These are phyloP conservation scores for Otis tarda DNA, from an alignment of 2,113 vertebrate genomes.

Conservation along the genomic window DNA sequence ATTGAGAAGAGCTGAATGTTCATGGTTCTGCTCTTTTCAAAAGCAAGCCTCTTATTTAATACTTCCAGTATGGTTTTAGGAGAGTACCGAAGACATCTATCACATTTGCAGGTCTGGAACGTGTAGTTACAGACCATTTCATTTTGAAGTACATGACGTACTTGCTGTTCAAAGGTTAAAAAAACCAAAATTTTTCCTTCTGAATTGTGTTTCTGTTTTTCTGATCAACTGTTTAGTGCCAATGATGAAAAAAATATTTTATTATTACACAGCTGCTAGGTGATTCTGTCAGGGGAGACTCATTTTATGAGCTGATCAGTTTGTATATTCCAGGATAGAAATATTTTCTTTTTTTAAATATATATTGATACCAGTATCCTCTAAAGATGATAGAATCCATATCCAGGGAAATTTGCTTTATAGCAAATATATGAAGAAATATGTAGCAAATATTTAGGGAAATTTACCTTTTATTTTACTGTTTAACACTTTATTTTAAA, in stretches of 20 bases:
- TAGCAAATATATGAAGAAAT: background rate
- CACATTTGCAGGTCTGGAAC: background rate
- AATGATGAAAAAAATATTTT: background rate
- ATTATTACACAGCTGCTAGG: background rate
- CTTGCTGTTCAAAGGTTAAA: background rate
- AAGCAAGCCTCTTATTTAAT: background rate
- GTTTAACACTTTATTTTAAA: background rate
- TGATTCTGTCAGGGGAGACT: background rate
- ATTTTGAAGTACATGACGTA: background rate
- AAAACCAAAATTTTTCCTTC: background rate
- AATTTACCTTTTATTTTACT: background rate
- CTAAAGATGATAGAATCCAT: background rate
- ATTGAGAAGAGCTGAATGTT: background rate
- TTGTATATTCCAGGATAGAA: background rate
- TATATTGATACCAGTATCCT: background rate
- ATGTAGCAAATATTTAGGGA: background rate
- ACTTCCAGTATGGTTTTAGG: background rate
- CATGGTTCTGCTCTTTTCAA: background rate
- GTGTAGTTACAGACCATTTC: background rate
- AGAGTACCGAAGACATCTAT: background rate
- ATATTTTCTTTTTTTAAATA: background rate
- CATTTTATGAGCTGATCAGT: background rate
- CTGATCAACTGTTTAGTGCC: background rate
- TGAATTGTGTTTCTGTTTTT: background rate
- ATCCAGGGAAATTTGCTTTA: background rate